Percentiles rank a stretch among this genome's conserved stretches.
phyloP scores from a whole-genome alignment of 2,113 vertebrate genomes.

The Colistium nudipinnis region DNA sequence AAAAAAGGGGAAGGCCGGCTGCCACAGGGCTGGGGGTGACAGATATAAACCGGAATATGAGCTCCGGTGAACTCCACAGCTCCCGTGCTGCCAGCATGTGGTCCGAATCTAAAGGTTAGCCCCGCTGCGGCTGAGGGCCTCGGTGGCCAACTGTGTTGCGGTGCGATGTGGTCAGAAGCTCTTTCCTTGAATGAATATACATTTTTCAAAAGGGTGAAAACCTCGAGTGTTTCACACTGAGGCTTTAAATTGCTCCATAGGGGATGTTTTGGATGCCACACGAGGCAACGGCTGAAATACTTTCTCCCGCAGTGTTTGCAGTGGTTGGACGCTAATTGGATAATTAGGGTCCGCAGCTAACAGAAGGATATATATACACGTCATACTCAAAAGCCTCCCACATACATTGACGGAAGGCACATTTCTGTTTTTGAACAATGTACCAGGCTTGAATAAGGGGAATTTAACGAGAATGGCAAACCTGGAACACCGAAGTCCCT shows the following conservation, averaged over 20 bases:
- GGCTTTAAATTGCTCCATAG: constrained; percentile 8
- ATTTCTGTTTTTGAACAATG: not conserved
- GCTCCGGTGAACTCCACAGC: constrained; percentile 24
- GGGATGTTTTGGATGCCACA: not conserved
- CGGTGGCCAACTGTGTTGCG: not conserved
- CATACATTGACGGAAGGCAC: not conserved
- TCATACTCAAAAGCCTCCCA: not conserved
- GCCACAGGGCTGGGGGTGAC: constrained; percentile 18
- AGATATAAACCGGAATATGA: constrained; percentile 25
- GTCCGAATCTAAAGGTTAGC: constrained; percentile 29
- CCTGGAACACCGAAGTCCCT: no score
- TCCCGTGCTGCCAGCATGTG: constrained; percentile 12
- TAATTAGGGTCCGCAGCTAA: constrained; percentile 11
- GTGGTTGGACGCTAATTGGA: not conserved
- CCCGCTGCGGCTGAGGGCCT: constrained; percentile 19
- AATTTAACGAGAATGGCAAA: not conserved
- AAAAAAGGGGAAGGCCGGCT: not conserved
- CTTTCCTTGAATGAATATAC: constrained; percentile 5
- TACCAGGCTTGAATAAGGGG: not conserved
- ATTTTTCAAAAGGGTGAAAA: constrained; percentile 5
- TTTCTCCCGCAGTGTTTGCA: not conserved
- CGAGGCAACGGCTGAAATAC: not conserved
- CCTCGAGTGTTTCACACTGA: not conserved
- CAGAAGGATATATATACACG: constrained; percentile 1
- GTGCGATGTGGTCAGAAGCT: not conserved